Conservation (phyloP, 2,113 vertebrate species). For the Pionites leucogaster region DNA sequence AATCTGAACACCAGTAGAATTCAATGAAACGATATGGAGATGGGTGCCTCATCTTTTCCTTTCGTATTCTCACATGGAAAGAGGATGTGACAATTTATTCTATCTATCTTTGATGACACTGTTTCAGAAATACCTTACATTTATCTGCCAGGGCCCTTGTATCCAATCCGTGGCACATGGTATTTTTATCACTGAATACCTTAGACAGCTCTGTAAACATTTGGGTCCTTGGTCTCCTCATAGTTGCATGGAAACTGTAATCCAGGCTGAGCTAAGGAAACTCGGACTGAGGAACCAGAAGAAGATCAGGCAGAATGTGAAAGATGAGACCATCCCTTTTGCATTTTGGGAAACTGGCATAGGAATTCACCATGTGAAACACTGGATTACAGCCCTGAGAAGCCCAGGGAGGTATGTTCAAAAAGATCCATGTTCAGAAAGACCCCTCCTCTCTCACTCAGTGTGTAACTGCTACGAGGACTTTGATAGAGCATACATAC, state of each 20-base stretch:
- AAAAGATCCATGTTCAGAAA: background rate
- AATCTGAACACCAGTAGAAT: background rate
- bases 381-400: background rate
- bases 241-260: background rate
- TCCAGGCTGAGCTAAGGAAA: background rate
- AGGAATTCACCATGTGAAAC: background rate
- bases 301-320: background rate
- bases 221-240: background rate
- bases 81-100: background rate
- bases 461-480: background rate
- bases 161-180: background rate
- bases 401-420: background rate
- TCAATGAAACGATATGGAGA: background rate
- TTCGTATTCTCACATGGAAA: background rate
- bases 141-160: background rate
- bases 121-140: background rate
- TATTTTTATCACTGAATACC: background rate
- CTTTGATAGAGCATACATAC: background rate
- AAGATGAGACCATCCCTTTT: background rate
- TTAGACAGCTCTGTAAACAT: background rate
- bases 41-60: background rate
- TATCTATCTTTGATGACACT: background rate
- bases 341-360: background rate
- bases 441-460: background rate
- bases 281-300: background rate